phyloP scores from a whole-genome alignment of 2,113 vertebrate genomes.

The Mesocricetus auratus region DNA sequence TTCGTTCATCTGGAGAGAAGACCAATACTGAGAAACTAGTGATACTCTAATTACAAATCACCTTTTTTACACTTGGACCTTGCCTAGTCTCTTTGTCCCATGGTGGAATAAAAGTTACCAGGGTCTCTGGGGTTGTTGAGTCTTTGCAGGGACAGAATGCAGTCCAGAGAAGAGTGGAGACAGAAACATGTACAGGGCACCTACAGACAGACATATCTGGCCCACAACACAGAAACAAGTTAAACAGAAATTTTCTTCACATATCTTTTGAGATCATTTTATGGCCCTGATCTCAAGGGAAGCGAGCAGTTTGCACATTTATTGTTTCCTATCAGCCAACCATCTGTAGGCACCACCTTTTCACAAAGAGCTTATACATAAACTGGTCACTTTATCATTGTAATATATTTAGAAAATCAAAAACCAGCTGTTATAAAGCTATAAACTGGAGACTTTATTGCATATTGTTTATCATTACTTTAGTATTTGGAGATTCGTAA shows the following conservation, averaged over 20 bases:
- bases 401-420: conserved; percentile 86
- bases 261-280: conserved; percentile 83
- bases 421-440: conserved; percentile 86
- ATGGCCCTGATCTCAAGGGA: conserved; percentile 80
- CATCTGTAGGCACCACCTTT: conserved; percentile 88
- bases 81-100: not conserved
- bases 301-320: conserved; percentile 84
- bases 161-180: not conserved
- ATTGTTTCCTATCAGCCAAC: conserved; percentile 86
- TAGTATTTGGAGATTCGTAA: conserved; percentile 84
- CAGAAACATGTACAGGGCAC: not conserved
- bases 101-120: not conserved
- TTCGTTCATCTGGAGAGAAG: not conserved
- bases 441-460: conserved; percentile 87
- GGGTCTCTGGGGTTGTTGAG: not conserved
- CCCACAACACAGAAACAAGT: conserved; percentile 55
- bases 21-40: not conserved
- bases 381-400: conserved; percentile 89
- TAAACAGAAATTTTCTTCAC: conserved; percentile 76
- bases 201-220: not conserved
- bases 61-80: not conserved
- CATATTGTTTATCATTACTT: conserved; percentile 84
- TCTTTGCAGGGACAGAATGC: not conserved
- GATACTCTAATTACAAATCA: not conserved
- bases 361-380: conserved; percentile 86